Conservation (phyloP, 2,888 invertebrate species). For the Zelleria hepariella region DNA sequence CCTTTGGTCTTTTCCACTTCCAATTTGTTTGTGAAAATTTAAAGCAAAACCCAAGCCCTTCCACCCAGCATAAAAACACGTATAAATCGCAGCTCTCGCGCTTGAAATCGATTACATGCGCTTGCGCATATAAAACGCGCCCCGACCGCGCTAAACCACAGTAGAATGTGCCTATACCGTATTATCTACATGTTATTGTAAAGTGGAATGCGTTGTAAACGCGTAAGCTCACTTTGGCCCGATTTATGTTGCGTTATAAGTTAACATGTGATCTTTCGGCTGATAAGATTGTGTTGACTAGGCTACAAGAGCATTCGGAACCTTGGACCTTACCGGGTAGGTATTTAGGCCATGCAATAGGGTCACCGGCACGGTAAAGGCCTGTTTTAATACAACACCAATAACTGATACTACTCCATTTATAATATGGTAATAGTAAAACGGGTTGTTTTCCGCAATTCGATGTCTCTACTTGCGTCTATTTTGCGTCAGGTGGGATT, state of each 20-base stretch:
- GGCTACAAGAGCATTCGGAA: background rate
- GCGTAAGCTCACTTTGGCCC: conserved; percentile 19
- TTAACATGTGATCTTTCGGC: background rate
- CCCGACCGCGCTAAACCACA: background rate
- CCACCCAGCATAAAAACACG: background rate
- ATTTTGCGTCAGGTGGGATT: too few relatives aligned
- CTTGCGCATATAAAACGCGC: conserved; percentile 22
- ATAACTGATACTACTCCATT: too few relatives aligned
- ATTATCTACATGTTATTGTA: background rate
- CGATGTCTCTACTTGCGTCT: too few relatives aligned
- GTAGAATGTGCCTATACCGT: too few relatives aligned
- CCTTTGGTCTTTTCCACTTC: too few relatives aligned
- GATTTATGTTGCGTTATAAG: conserved; percentile 28
- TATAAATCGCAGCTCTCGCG: conserved; percentile 17
- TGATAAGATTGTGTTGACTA: background rate
- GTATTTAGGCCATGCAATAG: too few relatives aligned
- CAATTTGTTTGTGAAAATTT: background rate
- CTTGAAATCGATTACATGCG: conserved; percentile 35
- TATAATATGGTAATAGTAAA: too few relatives aligned
- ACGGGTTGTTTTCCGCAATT: too few relatives aligned
- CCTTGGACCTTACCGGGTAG: background rate
- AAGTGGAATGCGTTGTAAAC: conserved; percentile 36
- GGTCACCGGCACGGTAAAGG: too few relatives aligned
- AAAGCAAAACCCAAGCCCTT: background rate
- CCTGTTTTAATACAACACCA: too few relatives aligned